A percentile compares a stretch with the other conserved stretches of the same genome.
Conservation (phyloP, 2,797 vertebrate species). For the Sebastes hopkinsi region DNA sequence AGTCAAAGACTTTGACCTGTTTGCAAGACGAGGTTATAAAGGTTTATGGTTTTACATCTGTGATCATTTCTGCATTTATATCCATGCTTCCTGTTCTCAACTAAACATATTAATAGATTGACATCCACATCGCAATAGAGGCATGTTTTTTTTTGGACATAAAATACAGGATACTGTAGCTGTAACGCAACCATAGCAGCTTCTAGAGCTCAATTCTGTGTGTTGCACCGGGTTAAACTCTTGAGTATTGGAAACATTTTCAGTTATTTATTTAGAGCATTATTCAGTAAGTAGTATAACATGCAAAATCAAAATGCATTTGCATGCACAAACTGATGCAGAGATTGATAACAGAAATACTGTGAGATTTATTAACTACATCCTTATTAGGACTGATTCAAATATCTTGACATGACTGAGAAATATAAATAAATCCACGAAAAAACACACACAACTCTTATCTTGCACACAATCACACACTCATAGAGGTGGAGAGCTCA, state of each 20-base stretch:
- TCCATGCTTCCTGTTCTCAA: constrained; percentile 35
- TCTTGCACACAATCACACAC: background rate
- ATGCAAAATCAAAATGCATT: background rate
- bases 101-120: background rate
- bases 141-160: background rate
- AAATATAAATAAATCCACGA: background rate
- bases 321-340: background rate
- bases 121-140: background rate
- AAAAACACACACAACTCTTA: background rate
- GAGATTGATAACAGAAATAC: background rate
- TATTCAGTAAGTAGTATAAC: background rate
- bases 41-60: constrained; percentile 6
- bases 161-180: background rate
- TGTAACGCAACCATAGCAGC: background rate
- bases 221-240: background rate
- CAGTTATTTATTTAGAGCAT: background rate
- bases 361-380: background rate
- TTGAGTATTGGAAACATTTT: background rate
- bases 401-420: background rate
- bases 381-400: background rate
- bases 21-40: background rate
- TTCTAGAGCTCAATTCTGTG: background rate
- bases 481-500: constrained; percentile 75
- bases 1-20: background rate
- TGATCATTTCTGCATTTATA: constrained; percentile 35